Base-by-base conservation (phyloP, 1,140 invertebrate species). In the Drosophila leontia region DNA sequence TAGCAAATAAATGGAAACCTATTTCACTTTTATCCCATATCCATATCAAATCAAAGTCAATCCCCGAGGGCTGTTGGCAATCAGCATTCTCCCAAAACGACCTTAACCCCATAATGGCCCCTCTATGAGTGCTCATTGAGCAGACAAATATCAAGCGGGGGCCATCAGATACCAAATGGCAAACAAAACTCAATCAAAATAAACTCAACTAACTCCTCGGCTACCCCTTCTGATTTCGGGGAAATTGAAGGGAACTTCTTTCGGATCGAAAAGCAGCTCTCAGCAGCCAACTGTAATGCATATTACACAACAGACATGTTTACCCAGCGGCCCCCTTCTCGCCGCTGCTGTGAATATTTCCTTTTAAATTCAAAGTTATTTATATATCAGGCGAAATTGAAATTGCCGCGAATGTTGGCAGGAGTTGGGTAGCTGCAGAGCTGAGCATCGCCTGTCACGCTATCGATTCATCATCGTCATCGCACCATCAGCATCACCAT, bases 301-400 rank as follows among this genome's bases (percentile, higher is more conserved):
- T 64, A 71, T 82, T 67, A 58, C 55, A 81, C 57, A 60, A 39
- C 51, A 48, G 48, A 72, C 50, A 79, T 82, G 67, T 82, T 82
- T 86, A 77, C 77, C 17, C 62, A 65, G 19, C 17, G 17, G 17
- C 13, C 19, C 13, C 19, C 37, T 48, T 6, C 26, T 29, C 26
- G 26, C 26, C 11, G 62, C 53, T 81, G 61, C 75, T 78, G 60
- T 57, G 64, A 62, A 69, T 81, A 83, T 71, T 76, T 64, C 44
- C 56, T 63, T 82, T 72, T 55, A 60, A 87, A 87, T 82, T 87
- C 80, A 87, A 83, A 87, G 83, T 74, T 87, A 87, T 87, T 87
- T 87, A 82, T 83, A 87, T 87, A 64, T 79, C 63, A 70, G 75
- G 53, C 48, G 57, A 83, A 74, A 77, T 87, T 87, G 83, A 75